Evolutionary conservation across 2,113 vertebrate species (phyloP).

Genomic region (Barnardius zonarius): DNA sequence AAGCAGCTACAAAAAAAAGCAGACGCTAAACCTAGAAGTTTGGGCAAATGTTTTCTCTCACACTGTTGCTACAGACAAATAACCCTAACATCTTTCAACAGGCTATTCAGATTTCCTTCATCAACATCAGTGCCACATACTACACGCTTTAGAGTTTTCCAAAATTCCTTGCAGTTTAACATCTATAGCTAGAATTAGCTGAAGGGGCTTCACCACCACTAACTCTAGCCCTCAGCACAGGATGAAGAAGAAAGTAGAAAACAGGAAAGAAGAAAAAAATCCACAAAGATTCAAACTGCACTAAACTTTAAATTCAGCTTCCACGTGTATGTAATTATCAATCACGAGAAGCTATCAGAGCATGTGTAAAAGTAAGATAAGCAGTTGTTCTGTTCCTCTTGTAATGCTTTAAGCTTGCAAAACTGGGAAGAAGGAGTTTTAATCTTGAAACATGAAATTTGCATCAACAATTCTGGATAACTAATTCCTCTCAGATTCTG

Average conservation of each 20-base stretch:
- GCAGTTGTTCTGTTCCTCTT: neutral
- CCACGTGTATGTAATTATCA: neutral
- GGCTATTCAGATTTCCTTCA: neutral
- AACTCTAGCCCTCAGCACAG: neutral
- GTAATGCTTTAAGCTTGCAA: neutral
- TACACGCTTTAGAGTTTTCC: neutral
- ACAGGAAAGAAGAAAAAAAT: neutral
- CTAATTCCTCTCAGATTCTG: neutral
- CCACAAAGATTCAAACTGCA: neutral
- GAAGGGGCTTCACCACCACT: neutral
- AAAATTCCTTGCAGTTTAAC: constrained; percentile 31
- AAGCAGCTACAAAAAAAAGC: constrained; percentile 48
- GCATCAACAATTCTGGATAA: neutral
- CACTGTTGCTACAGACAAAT: neutral
- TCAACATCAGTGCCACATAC: neutral
- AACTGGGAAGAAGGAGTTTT: neutral
- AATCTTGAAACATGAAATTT: neutral
- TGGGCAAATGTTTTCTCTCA: constrained; percentile 20
- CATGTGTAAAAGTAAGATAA: neutral
- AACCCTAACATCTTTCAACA: neutral
- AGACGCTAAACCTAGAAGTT: constrained; percentile 40
- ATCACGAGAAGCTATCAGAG: neutral
- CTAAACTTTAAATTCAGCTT: neutral
- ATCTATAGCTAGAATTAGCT: neutral
- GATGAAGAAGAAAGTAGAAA: neutral